Evolutionary conservation across 2,888 invertebrate genomes (phyloP).

Genomic region (Lithosia quadra): DNA sequence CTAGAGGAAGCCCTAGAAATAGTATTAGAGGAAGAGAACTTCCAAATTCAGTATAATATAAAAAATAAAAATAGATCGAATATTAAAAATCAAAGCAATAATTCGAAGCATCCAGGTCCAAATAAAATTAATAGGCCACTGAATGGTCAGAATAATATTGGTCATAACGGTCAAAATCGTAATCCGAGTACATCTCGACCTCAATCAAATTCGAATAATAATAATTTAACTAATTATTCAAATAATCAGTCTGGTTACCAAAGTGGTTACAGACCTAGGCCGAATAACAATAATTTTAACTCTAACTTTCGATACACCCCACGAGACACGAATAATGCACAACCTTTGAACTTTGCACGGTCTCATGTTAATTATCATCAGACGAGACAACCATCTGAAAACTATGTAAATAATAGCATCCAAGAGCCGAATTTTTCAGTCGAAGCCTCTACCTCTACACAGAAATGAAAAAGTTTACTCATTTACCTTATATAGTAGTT

Average conservation of each 20-base stretch:
- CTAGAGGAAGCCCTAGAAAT: constrained; percentile 14
- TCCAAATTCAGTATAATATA: background rate
- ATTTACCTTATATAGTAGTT: background rate
- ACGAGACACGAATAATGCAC: too few species aligned
- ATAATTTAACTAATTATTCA: too few species aligned
- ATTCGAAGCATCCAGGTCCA: too few species aligned
- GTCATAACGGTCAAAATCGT: too few species aligned
- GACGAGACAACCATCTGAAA: background rate
- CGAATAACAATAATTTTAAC: background rate
- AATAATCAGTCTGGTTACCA: too few species aligned
- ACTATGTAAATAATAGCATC: background rate
- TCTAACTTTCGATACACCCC: too few species aligned
- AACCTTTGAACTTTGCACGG: too few species aligned
- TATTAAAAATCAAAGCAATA: too few species aligned
- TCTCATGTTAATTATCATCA: background rate
- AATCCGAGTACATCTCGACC: too few species aligned
- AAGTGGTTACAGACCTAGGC: background rate
- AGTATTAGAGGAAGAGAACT: constrained; percentile 18
- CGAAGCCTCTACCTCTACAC: background rate
- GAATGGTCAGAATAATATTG: too few species aligned
- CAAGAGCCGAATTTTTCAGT: background rate
- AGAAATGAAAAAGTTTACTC: background rate
- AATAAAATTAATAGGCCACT: too few species aligned
- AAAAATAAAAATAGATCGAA: constrained; percentile 3
- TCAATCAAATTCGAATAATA: too few species aligned